Conservation (phyloP, 2,888 invertebrate genomes). For the Syrista parreyssii region DNA sequence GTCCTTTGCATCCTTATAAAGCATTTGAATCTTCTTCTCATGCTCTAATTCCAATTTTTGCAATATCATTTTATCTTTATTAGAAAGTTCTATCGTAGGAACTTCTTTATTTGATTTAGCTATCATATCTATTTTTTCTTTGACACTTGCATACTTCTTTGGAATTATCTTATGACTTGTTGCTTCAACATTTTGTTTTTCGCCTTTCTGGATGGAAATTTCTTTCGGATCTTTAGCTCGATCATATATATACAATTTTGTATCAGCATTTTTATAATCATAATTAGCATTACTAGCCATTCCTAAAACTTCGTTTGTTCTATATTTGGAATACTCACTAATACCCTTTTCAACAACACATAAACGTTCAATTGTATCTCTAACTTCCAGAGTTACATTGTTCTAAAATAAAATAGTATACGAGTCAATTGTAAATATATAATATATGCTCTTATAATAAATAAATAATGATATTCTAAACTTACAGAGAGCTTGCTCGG, state of each 20-base stretch:
- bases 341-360: slow-evolving; percentile 79
- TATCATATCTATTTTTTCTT: slow-evolving; percentile 61
- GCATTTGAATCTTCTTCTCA: slow-evolving; percentile 53
- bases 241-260: slow-evolving; percentile 46
- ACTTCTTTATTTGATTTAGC: slow-evolving; percentile 44
- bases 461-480: slow-evolving; percentile 29
- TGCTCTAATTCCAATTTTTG: slow-evolving; percentile 69
- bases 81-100: slow-evolving; percentile 67
- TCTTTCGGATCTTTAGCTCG: slow-evolving; percentile 58
- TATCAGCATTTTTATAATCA: slow-evolving; percentile 8
- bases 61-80: slow-evolving; percentile 67
- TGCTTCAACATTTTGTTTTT: slow-evolving; percentile 9
- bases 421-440: neutral
- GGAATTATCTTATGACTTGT: slow-evolving; percentile 19
- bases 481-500: slow-evolving; percentile 64
- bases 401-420: slow-evolving; percentile 54
- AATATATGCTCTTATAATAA: neutral
- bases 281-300: slow-evolving; percentile 24
- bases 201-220: slow-evolving; percentile 25
- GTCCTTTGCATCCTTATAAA: slow-evolving; percentile 10
- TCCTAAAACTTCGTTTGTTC: slow-evolving; percentile 41
- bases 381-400: slow-evolving; percentile 66
- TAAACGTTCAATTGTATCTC: slow-evolving; percentile 73
- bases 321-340: slow-evolving; percentile 69
- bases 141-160: slow-evolving; percentile 57